Base-by-base conservation (phyloP, 2,888 invertebrate species). In the Archips crataeganus region DNA sequence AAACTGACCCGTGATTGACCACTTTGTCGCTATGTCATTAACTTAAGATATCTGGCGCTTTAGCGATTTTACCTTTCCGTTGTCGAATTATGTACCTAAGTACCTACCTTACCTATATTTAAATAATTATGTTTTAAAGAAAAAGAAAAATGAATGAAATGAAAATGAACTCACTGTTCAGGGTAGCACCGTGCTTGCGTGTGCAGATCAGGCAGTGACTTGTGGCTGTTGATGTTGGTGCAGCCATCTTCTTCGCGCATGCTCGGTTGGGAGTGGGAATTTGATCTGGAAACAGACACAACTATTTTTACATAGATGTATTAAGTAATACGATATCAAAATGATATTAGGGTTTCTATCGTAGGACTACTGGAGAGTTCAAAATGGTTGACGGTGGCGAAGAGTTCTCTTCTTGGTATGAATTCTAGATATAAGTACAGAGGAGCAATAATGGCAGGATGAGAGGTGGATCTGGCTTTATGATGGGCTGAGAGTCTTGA, bases 151-250 rank as follows among this genome's bases (percentile, higher is more conserved):
- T 23, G 23, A 23, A 42, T 42, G 42, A 42, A 8, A 10, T 57
- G 32, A 11, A 32, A 57, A 57, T 10, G 32, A 57, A 87, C 92
- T 88, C 39, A 94, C 94, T 92, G 93, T 84, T 94, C 94, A 2
- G 91, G 85, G 70, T 93, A 94, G 78, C 88, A 88, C 15, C 93
- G 85, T 15, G 95, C 95, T 80, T 96, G 96, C 15, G 96, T 95
- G 81, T 97, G 97, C 67, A 97, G 91, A 86, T 97, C 97, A 0
- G 98, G 98, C 81, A 98, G 91, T 49, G 98, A 98, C 85, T 98
- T 98, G 93, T 98, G 98, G 76, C 96, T 96, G 82, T 96, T 96
- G 79, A 96, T 96, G 81, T 96, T 96, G 34, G 94, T 92, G 77
- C 94, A 92, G 75, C 92, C 92, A 23, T 94, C 94, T 45, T 95